Conservation (phyloP, 2,113 vertebrate genomes). For the Callithrix jacchus region DNA sequence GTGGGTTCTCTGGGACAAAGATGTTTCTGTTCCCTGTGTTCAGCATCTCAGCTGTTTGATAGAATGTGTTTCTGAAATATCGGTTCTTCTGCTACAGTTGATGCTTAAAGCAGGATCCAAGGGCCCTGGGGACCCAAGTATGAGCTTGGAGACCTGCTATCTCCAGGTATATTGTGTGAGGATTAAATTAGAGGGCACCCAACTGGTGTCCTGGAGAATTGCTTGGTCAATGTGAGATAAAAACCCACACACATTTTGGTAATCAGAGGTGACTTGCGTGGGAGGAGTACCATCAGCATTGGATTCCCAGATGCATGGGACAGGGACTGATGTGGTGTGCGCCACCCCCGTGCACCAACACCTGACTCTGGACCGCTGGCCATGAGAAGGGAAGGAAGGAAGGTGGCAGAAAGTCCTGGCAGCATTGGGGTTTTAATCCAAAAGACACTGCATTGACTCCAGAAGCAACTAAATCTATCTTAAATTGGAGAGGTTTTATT, state of each 20-base stretch:
- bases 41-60: not conserved
- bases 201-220: not conserved
- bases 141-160: not conserved
- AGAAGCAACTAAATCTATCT: not conserved
- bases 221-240: not conserved
- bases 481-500: not conserved
- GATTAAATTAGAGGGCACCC: no score
- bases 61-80: not conserved
- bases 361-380: not conserved
- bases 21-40: not conserved
- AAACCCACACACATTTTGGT: not conserved
- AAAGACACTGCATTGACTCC: not conserved
- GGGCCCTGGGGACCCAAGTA: rapidly evolving
- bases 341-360: rapidly evolving
- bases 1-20: not conserved
- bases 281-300: no score
- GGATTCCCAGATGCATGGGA: not conserved
- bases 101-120: not conserved
- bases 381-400: not conserved
- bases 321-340: not conserved
- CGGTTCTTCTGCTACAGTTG: not conserved
- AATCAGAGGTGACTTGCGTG: no score
- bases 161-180: not conserved
- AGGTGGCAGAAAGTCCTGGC: not conserved
- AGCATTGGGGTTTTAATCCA: not conserved